A percentile compares a stretch with the other conserved stretches of the same genome.
These are phyloP conservation scores for Paracentrotus lividus DNA, from an alignment of 53 echinoderm and acorn worm species.

Conservation along the genomic window DNA sequence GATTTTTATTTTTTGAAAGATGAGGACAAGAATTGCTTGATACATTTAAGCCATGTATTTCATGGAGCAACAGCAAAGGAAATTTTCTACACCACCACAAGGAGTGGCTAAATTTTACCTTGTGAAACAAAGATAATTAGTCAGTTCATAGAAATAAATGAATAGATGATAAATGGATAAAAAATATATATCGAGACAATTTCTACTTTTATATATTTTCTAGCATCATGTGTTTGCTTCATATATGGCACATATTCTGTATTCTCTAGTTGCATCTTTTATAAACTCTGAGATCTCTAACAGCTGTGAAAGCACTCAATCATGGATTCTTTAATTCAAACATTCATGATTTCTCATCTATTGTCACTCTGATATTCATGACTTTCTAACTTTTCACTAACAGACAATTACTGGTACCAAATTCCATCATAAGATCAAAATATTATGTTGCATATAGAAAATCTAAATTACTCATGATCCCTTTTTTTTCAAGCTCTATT, in stretches of 20 bases:
- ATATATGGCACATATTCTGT: not conserved
- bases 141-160: too few relatives aligned
- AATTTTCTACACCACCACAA: not conserved
- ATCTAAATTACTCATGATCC: not conserved
- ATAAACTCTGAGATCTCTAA: not conserved
- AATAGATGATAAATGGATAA: too few relatives aligned
- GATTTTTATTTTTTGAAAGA: too few relatives aligned
- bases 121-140: too few relatives aligned
- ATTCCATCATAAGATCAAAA: not conserved
- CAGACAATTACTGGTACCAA: not conserved
- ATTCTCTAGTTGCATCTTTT: not conserved
- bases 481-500: not conserved
- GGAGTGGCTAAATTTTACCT: not conserved
- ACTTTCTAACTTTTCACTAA: not conserved
- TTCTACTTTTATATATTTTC: not conserved
- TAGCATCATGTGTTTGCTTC: not conserved
- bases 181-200: too few relatives aligned
- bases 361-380: not conserved
- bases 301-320: not conserved
- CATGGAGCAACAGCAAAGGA: too few relatives aligned
- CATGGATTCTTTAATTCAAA: not conserved
- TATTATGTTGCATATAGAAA: not conserved
- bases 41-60: too few relatives aligned
- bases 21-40: too few relatives aligned
- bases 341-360: not conserved